Conservation (phyloP, 2,888 invertebrate species). For the Pristionchus mayeri region DNA sequence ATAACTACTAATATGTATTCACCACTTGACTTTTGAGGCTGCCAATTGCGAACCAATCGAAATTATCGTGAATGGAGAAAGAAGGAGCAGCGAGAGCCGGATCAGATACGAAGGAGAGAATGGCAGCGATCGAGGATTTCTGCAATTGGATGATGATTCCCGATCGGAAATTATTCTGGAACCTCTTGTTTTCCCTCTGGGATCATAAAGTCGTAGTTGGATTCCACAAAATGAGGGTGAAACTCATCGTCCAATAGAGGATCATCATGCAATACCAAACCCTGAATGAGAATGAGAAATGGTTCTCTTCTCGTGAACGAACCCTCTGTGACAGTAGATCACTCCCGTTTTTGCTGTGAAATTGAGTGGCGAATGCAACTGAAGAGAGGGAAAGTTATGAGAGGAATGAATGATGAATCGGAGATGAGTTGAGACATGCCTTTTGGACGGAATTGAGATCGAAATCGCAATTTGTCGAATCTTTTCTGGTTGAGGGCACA, state of each 20-base stretch:
- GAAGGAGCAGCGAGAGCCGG: neutral
- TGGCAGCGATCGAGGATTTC: constrained; percentile 15
- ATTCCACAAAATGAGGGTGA: constrained; percentile 10
- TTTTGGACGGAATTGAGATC: constrained; percentile 15
- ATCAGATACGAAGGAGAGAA: constrained; percentile 24
- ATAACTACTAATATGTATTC: no score
- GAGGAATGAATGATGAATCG: neutral
- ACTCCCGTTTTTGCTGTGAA: constrained; percentile 2
- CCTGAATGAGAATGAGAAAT: neutral
- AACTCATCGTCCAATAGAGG: constrained; percentile 30
- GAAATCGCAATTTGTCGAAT: constrained; percentile 25
- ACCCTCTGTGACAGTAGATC: neutral
- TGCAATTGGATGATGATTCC: neutral
- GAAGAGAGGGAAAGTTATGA: constrained; percentile 15
- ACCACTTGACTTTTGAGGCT: neutral
- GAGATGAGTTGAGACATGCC: neutral
- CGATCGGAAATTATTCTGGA: neutral
- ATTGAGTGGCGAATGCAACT: neutral
- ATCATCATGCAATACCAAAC: neutral
- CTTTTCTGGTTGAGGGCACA: constrained; percentile 17
- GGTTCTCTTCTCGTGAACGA: neutral
- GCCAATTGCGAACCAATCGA: constrained; percentile 34
- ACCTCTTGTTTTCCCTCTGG: constrained; percentile 40
- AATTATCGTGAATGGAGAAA: neutral
- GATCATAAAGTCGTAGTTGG: constrained; percentile 28